Percentiles rank a stretch among this genome's conserved stretches.
Conservation (phyloP, 2,888 invertebrate genomes). For the Dyspetes luteomarginatus region DNA sequence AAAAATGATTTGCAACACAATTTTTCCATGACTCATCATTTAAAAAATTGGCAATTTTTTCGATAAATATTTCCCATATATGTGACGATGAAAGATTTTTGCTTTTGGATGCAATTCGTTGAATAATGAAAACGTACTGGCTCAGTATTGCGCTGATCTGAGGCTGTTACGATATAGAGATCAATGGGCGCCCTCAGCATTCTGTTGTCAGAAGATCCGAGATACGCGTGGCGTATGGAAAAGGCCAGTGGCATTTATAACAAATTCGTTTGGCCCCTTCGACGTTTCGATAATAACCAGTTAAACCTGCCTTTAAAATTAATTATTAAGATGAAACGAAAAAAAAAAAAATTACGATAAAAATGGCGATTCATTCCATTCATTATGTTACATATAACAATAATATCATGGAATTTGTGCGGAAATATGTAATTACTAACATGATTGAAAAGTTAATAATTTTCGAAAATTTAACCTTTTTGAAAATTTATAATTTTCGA, state of each 20-base stretch:
- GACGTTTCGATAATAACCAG: slow-evolving; percentile 33
- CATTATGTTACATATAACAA: no score
- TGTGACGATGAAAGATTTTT: background rate
- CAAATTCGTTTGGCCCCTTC: slow-evolving; percentile 37
- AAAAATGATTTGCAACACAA: no score
- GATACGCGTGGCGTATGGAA: slow-evolving; percentile 64
- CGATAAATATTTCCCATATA: background rate
- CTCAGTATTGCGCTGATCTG: slow-evolving; percentile 48
- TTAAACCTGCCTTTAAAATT: slow-evolving; percentile 44
- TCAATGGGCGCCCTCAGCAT: slow-evolving; percentile 54
- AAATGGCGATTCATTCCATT: no score
- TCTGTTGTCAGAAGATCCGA: slow-evolving; percentile 53
- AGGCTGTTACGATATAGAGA: slow-evolving; percentile 56
- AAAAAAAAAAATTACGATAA: no score
- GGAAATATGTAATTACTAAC: no score
- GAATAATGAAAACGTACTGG: slow-evolving; percentile 51
- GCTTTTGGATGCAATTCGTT: slow-evolving; percentile 22
- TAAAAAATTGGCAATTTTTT: background rate
- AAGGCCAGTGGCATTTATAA: slow-evolving; percentile 67
- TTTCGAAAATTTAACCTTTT: no score
- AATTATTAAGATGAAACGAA: no score
- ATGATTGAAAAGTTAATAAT: no score
- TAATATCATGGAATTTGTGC: no score
- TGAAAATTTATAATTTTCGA: no score
- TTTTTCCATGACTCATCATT: background rate